A percentile compares a stretch with the other conserved stretches of the same genome.
phyloP scores from a whole-genome alignment of 2,888 invertebrate genomes.

The Drosophila dives region DNA sequence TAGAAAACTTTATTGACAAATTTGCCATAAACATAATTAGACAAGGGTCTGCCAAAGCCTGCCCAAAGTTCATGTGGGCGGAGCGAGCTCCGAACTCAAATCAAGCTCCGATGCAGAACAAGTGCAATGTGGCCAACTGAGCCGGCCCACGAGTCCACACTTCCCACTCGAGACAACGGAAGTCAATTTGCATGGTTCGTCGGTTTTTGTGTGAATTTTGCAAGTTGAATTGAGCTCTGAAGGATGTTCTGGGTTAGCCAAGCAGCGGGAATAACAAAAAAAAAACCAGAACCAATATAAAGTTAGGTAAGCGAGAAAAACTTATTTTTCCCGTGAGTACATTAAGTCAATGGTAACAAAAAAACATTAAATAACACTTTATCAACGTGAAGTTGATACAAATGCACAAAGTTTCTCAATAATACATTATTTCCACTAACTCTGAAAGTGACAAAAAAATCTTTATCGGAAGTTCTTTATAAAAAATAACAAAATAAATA shows the following conservation, averaged over 20 bases:
- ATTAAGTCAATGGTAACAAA: background rate
- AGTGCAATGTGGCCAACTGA: slow-evolving; percentile 50
- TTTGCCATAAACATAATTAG: slow-evolving; percentile 64
- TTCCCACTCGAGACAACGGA: slow-evolving; percentile 39
- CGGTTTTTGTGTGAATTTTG: slow-evolving; percentile 55
- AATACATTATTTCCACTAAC: background rate
- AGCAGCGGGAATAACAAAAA: slow-evolving; percentile 8
- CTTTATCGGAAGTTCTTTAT: background rate
- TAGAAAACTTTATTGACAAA: slow-evolving; percentile 58
- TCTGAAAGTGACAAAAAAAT: background rate
- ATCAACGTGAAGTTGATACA: background rate
- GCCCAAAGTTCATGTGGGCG: slow-evolving; percentile 26
- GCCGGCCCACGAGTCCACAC: background rate
- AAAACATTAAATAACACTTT: background rate
- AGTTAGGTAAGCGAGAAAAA: background rate
- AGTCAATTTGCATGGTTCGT: slow-evolving; percentile 57
- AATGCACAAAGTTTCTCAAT: background rate
- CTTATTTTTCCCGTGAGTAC: background rate
- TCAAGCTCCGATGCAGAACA: slow-evolving; percentile 45
- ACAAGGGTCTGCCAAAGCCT: slow-evolving; percentile 23
- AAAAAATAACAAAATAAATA: background rate
- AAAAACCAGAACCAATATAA: background rate
- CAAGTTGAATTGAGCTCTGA: slow-evolving; percentile 42
- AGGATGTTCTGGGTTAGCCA: slow-evolving; percentile 37
- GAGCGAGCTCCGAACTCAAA: slow-evolving; percentile 10